Base-by-base conservation (phyloP, 1,140 invertebrate genomes). In the Sipha flava region DNA sequence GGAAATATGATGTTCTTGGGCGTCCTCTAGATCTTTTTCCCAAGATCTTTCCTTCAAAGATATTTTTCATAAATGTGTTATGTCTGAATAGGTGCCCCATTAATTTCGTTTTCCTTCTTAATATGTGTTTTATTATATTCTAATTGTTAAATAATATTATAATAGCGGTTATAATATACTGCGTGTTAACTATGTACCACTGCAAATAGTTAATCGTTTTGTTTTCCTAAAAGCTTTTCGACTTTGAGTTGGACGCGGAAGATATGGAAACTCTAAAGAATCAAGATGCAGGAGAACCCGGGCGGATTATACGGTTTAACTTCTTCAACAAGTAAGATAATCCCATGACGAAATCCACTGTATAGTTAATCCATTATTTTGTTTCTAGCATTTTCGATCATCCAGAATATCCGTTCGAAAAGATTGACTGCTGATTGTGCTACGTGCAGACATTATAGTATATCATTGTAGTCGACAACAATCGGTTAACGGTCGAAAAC, bases 261-360 rank as follows among this genome's bases (percentile, higher is more conserved):
- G 89, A 91, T 62, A 86, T 90, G 82, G 81, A 86, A 26, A 57
- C 82, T 26, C 81, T 91, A n/a, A 85, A 87, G 80, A 80, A 59
- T 1, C 83, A 91, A 47, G 90, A 91, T 81, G 84, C 85, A 82
- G 89, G 87, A 34, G 83, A 85, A 77, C 79, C 83, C 14, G 89
- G 89, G 31, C 84, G 90, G 79, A 88, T 89, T 43, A 89, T 90
- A 77, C 85, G 88, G 80, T 89, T 89, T 77, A 80, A 45, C 2
- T 62, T 73, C 43, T 52, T 81, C 9, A 1, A 0, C 2, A 34
- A 40, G 73, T 75, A 81, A 57, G 31, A 57, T 37, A 40, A 26
- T 26, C 26, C n/a, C n/a, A n/a, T n/a, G n/a, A n/a, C n/a, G n/a
- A n/a, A 59, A 12, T 59, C 12, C 54, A 59, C 3, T 34, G 2